Base-by-base conservation (phyloP, 2,113 vertebrate species). In the Gymnogyps californianus region DNA sequence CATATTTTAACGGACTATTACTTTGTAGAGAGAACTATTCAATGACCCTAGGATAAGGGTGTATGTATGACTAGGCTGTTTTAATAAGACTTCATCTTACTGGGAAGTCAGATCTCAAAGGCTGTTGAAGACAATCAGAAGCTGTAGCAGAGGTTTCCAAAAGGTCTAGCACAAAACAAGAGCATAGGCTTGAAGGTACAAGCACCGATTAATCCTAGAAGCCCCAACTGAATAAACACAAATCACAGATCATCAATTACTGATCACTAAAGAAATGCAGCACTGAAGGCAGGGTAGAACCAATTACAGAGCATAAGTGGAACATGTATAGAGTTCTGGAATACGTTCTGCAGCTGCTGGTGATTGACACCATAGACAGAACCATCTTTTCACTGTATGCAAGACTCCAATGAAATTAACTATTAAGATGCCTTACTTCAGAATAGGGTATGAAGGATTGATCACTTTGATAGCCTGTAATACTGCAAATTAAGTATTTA, bases 1-100 rank as follows among this genome's bases (percentile, higher is more conserved):
- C 8, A 2, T 55, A 18, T 32, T 88, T 88, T 96, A 95, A 94
- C 82, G 83, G 79, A 55, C 83, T 90, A 55, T 82, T 93, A 82
- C 61, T 95, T 82, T 75, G 69, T 61, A 26, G 32, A 66, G 40
- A 76, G 70, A 62, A 54, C 51, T 71, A 54, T 42, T 91, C 76
- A 81, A 55, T 0, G 8, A 67, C 11, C n/a, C 70, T 9, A 9
- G 77, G 72, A 77, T 58, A 32, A 76, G 70, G 66, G 64, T 79
- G n/a, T n/a, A 69, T 32, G 49, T 69, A 46, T 11, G 47, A 67
- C n/a, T 66, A 22, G 36, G 55, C 4, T 83, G 66, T 18, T 93
- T 44, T 87, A 58, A 58, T 54, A 67, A 54, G 52, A 21, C 15
- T 85, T 90, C 42, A 19, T 71, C 31, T 40, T 66, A 59, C 20